phyloP scores from a whole-genome alignment of 1,140 invertebrate species.

The Drosophila albomicans region DNA sequence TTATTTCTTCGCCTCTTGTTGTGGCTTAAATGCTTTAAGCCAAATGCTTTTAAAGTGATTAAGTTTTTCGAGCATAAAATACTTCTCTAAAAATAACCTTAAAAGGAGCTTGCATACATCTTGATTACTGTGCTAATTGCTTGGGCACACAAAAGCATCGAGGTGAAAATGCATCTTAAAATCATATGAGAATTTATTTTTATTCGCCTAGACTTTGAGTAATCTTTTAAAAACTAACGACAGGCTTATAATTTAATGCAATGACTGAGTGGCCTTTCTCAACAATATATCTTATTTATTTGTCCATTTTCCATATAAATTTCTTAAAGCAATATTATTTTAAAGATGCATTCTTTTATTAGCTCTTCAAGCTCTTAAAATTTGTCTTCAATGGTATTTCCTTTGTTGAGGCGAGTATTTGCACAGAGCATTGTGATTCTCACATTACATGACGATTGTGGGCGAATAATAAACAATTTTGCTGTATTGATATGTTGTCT shows the following conservation, averaged over 20 bases:
- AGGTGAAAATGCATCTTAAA: constrained; percentile 1
- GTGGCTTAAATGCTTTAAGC: constrained; percentile 50
- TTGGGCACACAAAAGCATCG: background rate
- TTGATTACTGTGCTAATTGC: constrained; percentile 14
- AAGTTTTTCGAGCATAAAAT: constrained; percentile 1
- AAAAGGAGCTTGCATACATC: background rate
- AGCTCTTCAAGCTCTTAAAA: background rate
- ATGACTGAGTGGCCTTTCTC: background rate
- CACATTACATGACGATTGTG: constrained; percentile 10
- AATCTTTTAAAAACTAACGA: background rate
- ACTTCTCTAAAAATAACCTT: background rate
- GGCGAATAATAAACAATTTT: constrained; percentile 30
- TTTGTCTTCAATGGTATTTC: background rate
- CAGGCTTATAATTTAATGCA: constrained; percentile 8
- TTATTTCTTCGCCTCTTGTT: constrained; percentile 16
- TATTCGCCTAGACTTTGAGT: background rate
- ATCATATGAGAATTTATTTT: constrained; percentile 1
- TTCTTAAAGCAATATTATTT: background rate
- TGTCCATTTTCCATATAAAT: background rate
- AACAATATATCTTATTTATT: background rate
- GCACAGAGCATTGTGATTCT: background rate
- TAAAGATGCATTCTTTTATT: background rate
- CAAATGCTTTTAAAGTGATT: constrained; percentile 44
- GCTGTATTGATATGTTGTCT: background rate
- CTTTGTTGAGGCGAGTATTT: background rate